Conservation (phyloP, 2,113 vertebrate species). For the Etia nguti region DNA sequence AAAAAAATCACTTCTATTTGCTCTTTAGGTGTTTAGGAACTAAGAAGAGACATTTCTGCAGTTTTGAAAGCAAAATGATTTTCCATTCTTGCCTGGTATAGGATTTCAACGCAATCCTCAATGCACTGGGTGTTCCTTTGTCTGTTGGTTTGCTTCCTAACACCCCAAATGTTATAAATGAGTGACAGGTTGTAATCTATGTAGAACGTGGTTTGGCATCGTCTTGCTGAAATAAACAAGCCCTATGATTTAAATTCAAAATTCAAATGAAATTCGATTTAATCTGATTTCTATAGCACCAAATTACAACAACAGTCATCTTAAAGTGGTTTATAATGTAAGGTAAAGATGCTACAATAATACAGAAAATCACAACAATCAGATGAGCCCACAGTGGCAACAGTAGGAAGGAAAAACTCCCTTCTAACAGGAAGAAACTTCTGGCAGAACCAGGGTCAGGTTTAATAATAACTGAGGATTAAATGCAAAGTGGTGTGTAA, state of each 20-base stretch:
- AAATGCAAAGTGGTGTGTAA: neutral
- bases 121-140: neutral
- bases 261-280: too few species aligned
- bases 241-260: neutral
- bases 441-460: neutral
- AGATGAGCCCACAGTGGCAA: neutral
- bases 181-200: neutral
- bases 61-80: neutral
- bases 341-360: neutral
- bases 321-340: too few species aligned
- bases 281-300: too few species aligned
- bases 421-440: neutral
- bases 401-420: neutral
- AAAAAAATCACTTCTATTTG: neutral
- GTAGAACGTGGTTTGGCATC: neutral
- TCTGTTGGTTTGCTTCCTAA: neutral
- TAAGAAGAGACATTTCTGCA: neutral
- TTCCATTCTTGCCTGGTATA: neutral
- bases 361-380: neutral
- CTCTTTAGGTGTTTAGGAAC: neutral
- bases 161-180: neutral
- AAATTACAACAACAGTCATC: too few species aligned
- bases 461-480: neutral
- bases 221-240: neutral
- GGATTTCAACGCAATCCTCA: neutral